Percentiles rank a stretch among this genome's conserved stretches.
Evolutionary conservation across 2,888 invertebrate species (phyloP).

Genomic region (Plebejus anna): DNA sequence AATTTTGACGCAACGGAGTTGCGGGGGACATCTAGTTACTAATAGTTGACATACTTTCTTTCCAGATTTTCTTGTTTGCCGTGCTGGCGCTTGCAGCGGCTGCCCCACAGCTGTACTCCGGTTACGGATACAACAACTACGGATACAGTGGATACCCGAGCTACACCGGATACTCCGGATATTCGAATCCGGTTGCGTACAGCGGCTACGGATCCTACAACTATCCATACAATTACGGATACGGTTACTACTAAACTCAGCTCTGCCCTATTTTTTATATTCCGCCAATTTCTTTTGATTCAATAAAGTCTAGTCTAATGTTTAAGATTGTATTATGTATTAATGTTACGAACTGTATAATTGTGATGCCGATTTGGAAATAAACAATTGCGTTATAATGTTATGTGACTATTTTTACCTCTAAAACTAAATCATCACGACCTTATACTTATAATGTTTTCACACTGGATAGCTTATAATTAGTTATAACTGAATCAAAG

Average conservation of each 20-base stretch:
- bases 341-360: background rate
- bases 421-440: too few species aligned
- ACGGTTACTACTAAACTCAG: constrained; percentile 38
- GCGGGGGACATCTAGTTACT: too few species aligned
- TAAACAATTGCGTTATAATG: background rate
- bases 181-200: constrained; percentile 38
- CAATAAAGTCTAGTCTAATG: background rate
- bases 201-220: constrained; percentile 11
- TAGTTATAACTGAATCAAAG: too few species aligned
- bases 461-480: too few species aligned
- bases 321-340: background rate
- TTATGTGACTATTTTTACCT: background rate
- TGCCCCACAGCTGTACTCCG: constrained; percentile 63
- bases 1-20: too few species aligned
- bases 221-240: background rate
- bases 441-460: too few species aligned
- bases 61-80: constrained; percentile 68
- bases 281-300: background rate
- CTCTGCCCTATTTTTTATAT: background rate
- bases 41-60: constrained; percentile 33
- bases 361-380: background rate
- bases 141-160: constrained; percentile 55
- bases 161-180: constrained; percentile 62
- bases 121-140: constrained; percentile 64
- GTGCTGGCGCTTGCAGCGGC: constrained; percentile 70